phyloP scores from a whole-genome alignment of 1,140 invertebrate species.

The Homarus americanus region DNA sequence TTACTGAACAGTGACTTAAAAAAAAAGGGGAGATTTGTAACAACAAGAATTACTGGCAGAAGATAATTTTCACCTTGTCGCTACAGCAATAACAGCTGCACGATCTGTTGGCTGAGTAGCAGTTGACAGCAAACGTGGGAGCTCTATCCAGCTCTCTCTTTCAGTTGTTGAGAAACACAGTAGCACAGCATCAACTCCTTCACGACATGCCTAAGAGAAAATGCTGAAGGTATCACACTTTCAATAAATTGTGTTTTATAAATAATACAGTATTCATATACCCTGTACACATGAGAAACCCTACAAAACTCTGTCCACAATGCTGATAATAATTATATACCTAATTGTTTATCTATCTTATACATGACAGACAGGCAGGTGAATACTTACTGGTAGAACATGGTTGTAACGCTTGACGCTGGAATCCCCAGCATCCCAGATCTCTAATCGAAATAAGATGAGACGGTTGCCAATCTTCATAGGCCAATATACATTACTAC shows the following conservation, averaged over 20 bases:
- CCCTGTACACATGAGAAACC: too few species aligned
- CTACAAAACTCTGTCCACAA: too few species aligned
- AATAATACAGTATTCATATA: too few species aligned
- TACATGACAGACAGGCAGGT: too few species aligned
- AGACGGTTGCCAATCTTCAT: constrained; percentile 68
- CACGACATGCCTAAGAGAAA: constrained; percentile 63
- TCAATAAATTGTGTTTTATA: background rate
- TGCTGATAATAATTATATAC: too few species aligned
- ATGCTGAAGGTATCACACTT: background rate
- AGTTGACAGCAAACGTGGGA: constrained; percentile 51
- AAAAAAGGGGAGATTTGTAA: too few species aligned
- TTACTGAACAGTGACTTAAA: too few species aligned
- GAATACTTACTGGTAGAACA: constrained; percentile 64
- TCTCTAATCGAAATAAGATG: constrained; percentile 68
- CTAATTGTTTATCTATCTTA: too few species aligned
- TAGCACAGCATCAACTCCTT: constrained; percentile 66
- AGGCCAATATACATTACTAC: constrained; percentile 65
- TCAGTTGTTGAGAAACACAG: constrained; percentile 65
- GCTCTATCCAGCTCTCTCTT: constrained; percentile 62
- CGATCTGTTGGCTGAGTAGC: constrained; percentile 60
- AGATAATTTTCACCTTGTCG: constrained; percentile 49
- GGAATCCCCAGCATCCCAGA: constrained; percentile 72
- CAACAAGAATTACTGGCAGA: too few species aligned
- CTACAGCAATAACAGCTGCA: constrained; percentile 53
- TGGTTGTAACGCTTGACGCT: constrained; percentile 69